Base-by-base conservation (phyloP, 1,140 invertebrate species). In the Magallana ariakensis region DNA sequence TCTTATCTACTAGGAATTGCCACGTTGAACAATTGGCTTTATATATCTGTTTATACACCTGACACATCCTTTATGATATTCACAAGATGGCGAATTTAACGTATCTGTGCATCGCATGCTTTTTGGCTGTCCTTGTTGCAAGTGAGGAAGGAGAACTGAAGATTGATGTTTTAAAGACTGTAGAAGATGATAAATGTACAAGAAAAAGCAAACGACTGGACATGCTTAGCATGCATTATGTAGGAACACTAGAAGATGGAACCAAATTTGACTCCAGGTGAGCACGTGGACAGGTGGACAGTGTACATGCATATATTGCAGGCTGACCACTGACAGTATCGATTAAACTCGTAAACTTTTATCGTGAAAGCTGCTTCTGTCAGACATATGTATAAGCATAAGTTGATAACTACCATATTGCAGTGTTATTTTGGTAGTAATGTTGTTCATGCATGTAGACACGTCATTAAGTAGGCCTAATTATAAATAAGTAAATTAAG, bases 241-340 rank as follows among this genome's bases (percentile, higher is more conserved):
- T 97, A 57, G 98, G 98, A 89, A 98, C 97, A 26, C 95, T 98
- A 62, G 89, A 89, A 84, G 97, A 98, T 95, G 98, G 97, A 85
- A 97, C 96, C 92, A 97, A 98, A 95, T 99, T 99, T 93, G 98
- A 99, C 94, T 98, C 97, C 90, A 98, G 97, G 97, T 98, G 95
- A 96, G 87, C 84, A n/a, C 9, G 33, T 66, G 22, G 15, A 83
- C 55, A 19, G 33, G 33, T 46, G 33, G 33, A 46, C 2, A 46
- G 33, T 46, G 33, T 46, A 46, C n/a, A n/a, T n/a, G n/a, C n/a
- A n/a, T n/a, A 46, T 46, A 5, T 46, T 46, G 2, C 33, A 46
- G 2, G 33, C 33, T 46, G n/a, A n/a, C n/a, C n/a, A n/a, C n/a
- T n/a, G 33, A 5, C 33, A 46, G 1, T 5, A 46, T 46, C 0